A percentile compares a stretch with the other conserved stretches of the same genome.
phyloP scores from a whole-genome alignment of 2,888 invertebrate species.

The Drosophila histrio region DNA sequence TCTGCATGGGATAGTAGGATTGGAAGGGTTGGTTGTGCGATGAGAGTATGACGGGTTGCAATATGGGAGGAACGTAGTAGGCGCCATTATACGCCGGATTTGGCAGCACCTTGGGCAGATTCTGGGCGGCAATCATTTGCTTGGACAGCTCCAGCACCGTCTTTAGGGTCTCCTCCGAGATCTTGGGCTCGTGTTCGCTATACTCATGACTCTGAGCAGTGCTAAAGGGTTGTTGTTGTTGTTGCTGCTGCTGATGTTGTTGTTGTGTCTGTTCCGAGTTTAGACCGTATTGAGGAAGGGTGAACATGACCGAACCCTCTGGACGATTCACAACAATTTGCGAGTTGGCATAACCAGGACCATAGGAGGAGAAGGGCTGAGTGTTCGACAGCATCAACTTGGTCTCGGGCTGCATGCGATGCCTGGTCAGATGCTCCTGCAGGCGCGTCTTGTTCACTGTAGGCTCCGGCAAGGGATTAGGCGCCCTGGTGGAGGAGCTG shows the following conservation, averaged over 20 bases:
- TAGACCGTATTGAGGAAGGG: slow-evolving; percentile 64
- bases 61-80: slow-evolving; percentile 77
- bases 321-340: slow-evolving; percentile 84
- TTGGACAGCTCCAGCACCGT: slow-evolving; percentile 84
- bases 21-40: slow-evolving; percentile 70
- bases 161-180: slow-evolving; percentile 83
- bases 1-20: slow-evolving; percentile 53
- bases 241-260: slow-evolving; percentile 22
- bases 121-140: slow-evolving; percentile 83
- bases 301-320: slow-evolving; percentile 83
- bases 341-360: slow-evolving; percentile 80
- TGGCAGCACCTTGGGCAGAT: slow-evolving; percentile 80
- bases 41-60: slow-evolving; percentile 82
- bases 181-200: slow-evolving; percentile 77
- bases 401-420: slow-evolving; percentile 77
- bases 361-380: slow-evolving; percentile 58
- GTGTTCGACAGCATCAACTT: slow-evolving; percentile 76
- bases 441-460: slow-evolving; percentile 52
- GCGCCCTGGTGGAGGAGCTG: background rate
- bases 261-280: slow-evolving; percentile 41
- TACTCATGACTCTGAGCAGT: slow-evolving; percentile 56
- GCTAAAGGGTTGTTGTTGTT: slow-evolving; percentile 1
- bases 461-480: slow-evolving; percentile 30
- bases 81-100: slow-evolving; percentile 64
- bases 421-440: slow-evolving; percentile 52